These are phyloP conservation scores for Sialia sialis DNA, from an alignment of 2,113 vertebrate genomes.

Conservation along the genomic window DNA sequence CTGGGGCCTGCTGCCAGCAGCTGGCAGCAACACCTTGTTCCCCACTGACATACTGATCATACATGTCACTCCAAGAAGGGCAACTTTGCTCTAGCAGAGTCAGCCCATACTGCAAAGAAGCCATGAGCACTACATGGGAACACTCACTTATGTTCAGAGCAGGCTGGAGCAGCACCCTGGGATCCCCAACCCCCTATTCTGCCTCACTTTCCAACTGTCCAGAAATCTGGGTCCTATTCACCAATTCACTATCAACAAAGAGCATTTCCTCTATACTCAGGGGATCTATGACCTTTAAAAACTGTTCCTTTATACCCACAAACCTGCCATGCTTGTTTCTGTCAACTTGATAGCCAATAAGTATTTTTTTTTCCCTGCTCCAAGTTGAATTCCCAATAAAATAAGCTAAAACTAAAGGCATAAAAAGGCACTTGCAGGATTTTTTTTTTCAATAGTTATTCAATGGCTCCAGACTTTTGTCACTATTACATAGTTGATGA, in stretches of 20 bases:
- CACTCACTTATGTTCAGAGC: background rate
- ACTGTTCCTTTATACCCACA: background rate
- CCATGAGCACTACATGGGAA: fast-evolving
- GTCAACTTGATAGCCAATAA: background rate
- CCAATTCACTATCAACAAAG: background rate
- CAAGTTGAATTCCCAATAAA: background rate
- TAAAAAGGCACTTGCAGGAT: background rate
- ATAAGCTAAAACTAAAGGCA: background rate
- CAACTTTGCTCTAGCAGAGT: background rate
- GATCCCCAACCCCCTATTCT: background rate
- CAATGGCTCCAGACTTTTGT: background rate
- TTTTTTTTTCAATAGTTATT: background rate
- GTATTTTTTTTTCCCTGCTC: background rate
- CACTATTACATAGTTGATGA: background rate
- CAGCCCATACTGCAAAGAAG: background rate
- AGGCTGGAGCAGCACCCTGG: background rate
- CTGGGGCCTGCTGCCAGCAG: background rate
- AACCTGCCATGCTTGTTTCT: background rate
- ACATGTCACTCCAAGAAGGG: background rate
- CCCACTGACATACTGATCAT: background rate
- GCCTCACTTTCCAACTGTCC: background rate
- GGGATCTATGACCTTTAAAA: background rate
- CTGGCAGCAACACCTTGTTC: background rate
- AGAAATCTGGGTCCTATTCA: background rate
- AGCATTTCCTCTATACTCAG: background rate